phyloP scores from a whole-genome alignment of 1,140 invertebrate genomes.

The Rhopalosiphum maidis region DNA sequence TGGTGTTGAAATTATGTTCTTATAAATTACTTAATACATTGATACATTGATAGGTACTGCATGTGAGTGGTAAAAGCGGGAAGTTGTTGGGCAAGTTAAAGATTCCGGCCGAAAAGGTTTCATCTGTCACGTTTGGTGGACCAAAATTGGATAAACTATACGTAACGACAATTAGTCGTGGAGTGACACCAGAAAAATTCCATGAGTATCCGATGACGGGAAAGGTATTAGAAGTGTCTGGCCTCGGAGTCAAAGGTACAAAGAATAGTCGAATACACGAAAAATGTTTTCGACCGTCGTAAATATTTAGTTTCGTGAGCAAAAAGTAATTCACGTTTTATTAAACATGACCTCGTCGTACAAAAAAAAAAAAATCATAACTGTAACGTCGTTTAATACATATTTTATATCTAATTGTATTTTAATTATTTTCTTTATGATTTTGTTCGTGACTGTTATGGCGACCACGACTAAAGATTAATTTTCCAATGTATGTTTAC shows the following conservation, averaged over 20 bases:
- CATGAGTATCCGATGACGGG: conserved; percentile 71
- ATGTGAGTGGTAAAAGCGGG: background rate
- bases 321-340: background rate
- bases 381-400: background rate
- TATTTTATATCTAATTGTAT: background rate
- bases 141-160: conserved; percentile 66
- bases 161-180: conserved; percentile 65
- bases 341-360: background rate
- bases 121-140: conserved; percentile 71
- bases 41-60: conserved; percentile 48
- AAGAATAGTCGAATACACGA: conserved; percentile 53
- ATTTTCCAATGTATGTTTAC: background rate
- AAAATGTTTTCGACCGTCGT: conserved; percentile 32
- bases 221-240: conserved; percentile 74
- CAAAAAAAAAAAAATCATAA: background rate
- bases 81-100: conserved; percentile 62
- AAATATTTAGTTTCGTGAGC: background rate
- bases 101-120: conserved; percentile 65
- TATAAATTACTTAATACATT: background rate
- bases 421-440: background rate
- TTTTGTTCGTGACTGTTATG: background rate
- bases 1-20: background rate
- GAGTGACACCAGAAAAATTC: conserved; percentile 66
- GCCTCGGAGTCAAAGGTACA: conserved; percentile 70
- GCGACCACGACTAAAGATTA: background rate